Evolutionary conservation across 2,113 vertebrate species (phyloP).

Genomic region (Oryzias javanicus): DNA sequence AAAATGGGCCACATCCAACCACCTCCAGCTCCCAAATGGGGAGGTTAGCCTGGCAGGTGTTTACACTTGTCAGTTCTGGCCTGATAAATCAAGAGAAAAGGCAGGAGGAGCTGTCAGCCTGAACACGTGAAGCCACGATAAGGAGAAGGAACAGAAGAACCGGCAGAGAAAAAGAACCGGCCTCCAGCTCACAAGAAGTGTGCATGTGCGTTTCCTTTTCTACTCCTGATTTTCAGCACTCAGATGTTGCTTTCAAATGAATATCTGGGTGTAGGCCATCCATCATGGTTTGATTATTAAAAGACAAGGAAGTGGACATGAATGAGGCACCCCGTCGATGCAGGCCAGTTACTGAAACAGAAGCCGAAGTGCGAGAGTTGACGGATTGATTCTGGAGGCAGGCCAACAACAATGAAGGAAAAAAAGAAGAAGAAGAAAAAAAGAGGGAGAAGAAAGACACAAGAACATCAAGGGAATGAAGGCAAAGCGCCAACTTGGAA

Average conservation of each 20-base stretch:
- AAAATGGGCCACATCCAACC: constrained; percentile 58
- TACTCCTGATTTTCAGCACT: constrained; percentile 21
- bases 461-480: constrained; percentile 38
- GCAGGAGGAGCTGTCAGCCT: constrained; percentile 57
- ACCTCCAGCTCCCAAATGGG: constrained; percentile 44
- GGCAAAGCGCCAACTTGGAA: constrained; percentile 41
- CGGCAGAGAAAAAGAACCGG: constrained; percentile 36
- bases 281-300: constrained; percentile 71
- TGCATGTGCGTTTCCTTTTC: constrained; percentile 15
- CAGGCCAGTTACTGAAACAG: constrained; percentile 53
- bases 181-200: constrained; percentile 30
- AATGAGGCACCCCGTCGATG: constrained; percentile 67
- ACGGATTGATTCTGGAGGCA: constrained; percentile 64
- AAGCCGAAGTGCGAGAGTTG: constrained; percentile 56
- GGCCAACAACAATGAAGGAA: constrained; percentile 56
- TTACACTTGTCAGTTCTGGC: constrained; percentile 67
- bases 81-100: constrained; percentile 65
- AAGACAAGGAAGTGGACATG: constrained; percentile 70
- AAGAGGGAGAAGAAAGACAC: constrained; percentile 19
- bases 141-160: constrained; percentile 37
- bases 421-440: constrained; percentile 29
- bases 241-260: constrained; percentile 45
- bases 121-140: constrained; percentile 54
- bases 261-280: constrained; percentile 58
- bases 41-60: constrained; percentile 61